A percentile compares a stretch with the other conserved stretches of the same genome.
These are phyloP conservation scores for Ellobium chinense DNA, from an alignment of 2,888 invertebrate species.

Conservation along the genomic window DNA sequence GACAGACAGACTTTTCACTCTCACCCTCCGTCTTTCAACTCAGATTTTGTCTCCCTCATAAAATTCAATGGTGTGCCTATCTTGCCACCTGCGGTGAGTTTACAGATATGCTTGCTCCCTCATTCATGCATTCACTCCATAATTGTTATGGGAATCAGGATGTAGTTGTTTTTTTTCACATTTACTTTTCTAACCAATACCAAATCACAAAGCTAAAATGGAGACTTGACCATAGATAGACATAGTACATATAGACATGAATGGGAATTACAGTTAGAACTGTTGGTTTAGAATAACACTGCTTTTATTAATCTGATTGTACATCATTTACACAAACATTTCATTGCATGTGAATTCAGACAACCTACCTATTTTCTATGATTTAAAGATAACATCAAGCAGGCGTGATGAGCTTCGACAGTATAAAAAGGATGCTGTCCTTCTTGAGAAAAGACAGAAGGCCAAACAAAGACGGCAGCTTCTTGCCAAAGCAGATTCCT, in stretches of 20 bases:
- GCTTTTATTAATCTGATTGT: too few species aligned
- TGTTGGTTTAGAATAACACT: too few species aligned
- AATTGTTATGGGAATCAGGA: too few species aligned
- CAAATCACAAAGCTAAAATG: too few species aligned
- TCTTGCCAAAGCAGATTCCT: slow-evolving; percentile 50
- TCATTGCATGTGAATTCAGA: too few species aligned
- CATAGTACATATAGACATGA: too few species aligned
- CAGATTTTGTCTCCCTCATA: slow-evolving; percentile 83
- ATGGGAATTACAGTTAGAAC: too few species aligned
- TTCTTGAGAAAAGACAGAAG: slow-evolving; percentile 81
- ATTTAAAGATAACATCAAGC: slow-evolving; percentile 58
- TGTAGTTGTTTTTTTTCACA: too few species aligned
- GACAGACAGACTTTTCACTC: slow-evolving; percentile 52
- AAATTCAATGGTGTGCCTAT: slow-evolving; percentile 87
- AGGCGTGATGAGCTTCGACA: slow-evolving; percentile 54
- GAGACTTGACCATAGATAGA: too few species aligned
- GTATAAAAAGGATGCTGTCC: slow-evolving; percentile 80
- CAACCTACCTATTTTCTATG: too few species aligned
- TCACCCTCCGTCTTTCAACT: slow-evolving; percentile 21
- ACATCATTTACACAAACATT: too few species aligned
- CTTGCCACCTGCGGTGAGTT: slow-evolving; percentile 86
- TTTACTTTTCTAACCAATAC: too few species aligned
- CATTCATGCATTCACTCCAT: not conserved
- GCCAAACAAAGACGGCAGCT: slow-evolving; percentile 65
- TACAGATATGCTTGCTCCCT: not conserved